phyloP scores from a whole-genome alignment of 1,140 invertebrate genomes.

The Lasioglossum baleicum region DNA sequence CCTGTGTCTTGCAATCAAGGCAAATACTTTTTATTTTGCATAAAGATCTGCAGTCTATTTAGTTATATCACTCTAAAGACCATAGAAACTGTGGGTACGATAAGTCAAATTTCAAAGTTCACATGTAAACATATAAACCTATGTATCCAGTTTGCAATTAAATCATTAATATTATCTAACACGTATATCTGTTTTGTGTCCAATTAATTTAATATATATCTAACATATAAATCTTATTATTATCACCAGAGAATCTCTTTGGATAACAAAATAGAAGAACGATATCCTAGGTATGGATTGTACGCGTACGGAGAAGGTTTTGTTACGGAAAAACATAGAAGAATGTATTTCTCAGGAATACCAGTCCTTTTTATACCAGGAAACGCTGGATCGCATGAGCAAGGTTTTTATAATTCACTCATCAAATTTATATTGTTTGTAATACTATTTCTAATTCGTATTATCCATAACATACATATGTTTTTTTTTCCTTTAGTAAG shows the following conservation, averaged over 20 bases:
- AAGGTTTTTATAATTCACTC: conserved; percentile 81
- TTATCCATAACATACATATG: conserved; percentile 8
- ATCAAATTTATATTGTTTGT: background rate
- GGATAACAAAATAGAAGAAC: conserved; percentile 79
- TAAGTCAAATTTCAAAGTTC: no score
- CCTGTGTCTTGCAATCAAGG: no score
- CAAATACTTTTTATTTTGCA: no score
- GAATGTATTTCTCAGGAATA: conserved; percentile 89
- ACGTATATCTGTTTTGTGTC: background rate
- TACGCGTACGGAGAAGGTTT: conserved; percentile 95
- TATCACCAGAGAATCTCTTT: conserved; percentile 84
- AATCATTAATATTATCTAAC: no score
- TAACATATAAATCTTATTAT: conserved; percentile 39
- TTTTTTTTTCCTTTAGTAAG: conserved; percentile 82
- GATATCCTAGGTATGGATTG: conserved; percentile 88
- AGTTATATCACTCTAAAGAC: background rate
- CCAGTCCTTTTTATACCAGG: conserved; percentile 96
- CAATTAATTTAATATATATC: background rate
- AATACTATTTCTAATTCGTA: background rate
- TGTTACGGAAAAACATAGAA: conserved; percentile 84
- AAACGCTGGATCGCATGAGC: conserved; percentile 94
- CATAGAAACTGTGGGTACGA: no score
- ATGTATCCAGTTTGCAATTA: no score
- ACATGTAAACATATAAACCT: no score
- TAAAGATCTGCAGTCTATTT: no score